phyloP scores from a whole-genome alignment of 2,888 invertebrate genomes.

The Sipha maydis region DNA sequence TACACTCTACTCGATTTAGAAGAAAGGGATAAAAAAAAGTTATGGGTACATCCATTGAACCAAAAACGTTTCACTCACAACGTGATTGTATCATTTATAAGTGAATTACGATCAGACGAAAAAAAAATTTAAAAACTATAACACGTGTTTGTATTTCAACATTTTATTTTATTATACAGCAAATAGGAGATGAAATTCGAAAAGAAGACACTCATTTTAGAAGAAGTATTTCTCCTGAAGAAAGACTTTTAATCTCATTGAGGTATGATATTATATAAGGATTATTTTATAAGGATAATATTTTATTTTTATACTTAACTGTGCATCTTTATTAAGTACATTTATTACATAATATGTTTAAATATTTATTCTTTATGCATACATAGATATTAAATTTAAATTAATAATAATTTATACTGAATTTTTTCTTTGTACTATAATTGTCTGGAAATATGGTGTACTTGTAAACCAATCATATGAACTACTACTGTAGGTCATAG shows the following conservation, averaged over 20 bases:
- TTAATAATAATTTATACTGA: too few relatives aligned
- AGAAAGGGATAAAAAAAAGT: background rate
- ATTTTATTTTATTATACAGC: slow-evolving; percentile 8
- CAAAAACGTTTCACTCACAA: background rate
- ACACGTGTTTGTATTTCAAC: background rate
- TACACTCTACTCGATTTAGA: background rate
- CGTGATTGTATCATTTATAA: background rate
- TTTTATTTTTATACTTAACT: slow-evolving; percentile 14
- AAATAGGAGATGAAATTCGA: slow-evolving; percentile 16
- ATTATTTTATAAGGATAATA: background rate
- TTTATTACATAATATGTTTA: slow-evolving; percentile 7
- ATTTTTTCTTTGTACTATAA: too few relatives aligned
- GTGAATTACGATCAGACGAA: slow-evolving; percentile 1
- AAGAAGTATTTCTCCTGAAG: slow-evolving; percentile 7
- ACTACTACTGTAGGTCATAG: too few relatives aligned
- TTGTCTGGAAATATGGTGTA: too few relatives aligned
- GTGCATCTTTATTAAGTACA: background rate
- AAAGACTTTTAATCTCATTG: background rate
- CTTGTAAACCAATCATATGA: too few relatives aligned
- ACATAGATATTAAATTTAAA: too few relatives aligned
- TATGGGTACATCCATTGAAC: slow-evolving; percentile 2
- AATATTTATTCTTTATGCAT: background rate
- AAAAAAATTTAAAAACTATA: slow-evolving; percentile 1
- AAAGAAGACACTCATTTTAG: slow-evolving; percentile 24
- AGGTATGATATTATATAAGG: slow-evolving; percentile 5